Conservation (phyloP, 2,888 invertebrate species). For the Clunio marinus region DNA sequence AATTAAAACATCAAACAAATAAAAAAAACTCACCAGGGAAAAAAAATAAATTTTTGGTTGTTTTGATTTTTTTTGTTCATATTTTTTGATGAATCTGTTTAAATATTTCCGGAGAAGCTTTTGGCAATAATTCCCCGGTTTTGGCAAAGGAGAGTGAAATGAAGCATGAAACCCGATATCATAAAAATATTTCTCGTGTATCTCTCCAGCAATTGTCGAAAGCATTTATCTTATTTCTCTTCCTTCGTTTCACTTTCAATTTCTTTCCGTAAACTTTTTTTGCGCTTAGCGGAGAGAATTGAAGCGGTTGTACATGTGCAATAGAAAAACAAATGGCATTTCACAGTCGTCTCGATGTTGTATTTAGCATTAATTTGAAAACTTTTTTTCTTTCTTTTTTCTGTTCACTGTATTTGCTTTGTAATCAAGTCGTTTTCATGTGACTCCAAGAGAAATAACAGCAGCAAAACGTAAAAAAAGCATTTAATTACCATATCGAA, state of each 20-base stretch:
- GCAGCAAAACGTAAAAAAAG: neutral
- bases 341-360: neutral
- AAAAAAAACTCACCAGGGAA: neutral
- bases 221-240: conserved; percentile 25
- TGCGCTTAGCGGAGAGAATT: neutral
- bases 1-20: conserved; percentile 29
- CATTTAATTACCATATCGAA: neutral
- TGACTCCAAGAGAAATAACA: neutral
- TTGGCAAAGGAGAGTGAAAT: neutral
- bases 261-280: conserved; percentile 8
- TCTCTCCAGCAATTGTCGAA: conserved; percentile 9
- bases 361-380: neutral
- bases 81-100: neutral
- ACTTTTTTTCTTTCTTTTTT: neutral
- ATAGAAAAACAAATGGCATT: conserved; percentile 21
- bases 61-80: too few species aligned
- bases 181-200: neutral
- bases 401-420: neutral
- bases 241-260: conserved; percentile 24
- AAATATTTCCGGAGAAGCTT: neutral
- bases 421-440: neutral
- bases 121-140: neutral
- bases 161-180: neutral
- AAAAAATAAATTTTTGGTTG: neutral
- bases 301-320: neutral